These are phyloP conservation scores for Zelleria hepariella DNA, from an alignment of 2,888 invertebrate species.

Conservation along the genomic window DNA sequence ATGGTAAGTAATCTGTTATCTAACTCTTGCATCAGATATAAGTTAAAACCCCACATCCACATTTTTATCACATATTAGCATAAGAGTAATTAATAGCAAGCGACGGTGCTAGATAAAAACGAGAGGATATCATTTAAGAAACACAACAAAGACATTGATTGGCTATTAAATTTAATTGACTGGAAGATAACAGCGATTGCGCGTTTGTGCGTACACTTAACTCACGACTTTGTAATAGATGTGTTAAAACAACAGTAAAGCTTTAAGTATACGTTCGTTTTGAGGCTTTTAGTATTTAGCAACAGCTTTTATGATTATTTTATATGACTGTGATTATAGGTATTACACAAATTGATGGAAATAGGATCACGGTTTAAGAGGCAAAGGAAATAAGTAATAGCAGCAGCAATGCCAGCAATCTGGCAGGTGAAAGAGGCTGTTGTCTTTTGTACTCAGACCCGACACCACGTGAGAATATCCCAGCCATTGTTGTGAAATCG, in stretches of 20 bases:
- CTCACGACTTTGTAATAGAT: conserved; percentile 4
- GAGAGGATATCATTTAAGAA: neutral
- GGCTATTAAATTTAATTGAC: conserved; percentile 12
- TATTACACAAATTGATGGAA: neutral
- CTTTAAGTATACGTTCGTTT: neutral
- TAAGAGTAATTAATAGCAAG: neutral
- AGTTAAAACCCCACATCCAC: neutral
- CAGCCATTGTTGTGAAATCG: conserved; percentile 55
- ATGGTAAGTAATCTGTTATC: conserved; percentile 61
- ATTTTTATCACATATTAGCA: conserved; percentile 1
- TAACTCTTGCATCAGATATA: neutral
- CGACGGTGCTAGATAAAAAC: conserved; percentile 4
- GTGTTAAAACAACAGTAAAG: neutral
- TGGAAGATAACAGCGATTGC: conserved; percentile 7
- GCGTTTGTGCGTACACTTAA: too few species aligned
- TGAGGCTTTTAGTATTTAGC: neutral
- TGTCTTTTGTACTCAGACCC: neutral
- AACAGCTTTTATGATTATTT: neutral
- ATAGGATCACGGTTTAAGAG: too few species aligned
- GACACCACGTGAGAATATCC: conserved; percentile 48
- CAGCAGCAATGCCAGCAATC: neutral
- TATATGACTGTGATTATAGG: neutral
- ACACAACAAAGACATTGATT: conserved; percentile 7
- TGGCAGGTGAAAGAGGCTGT: neutral
- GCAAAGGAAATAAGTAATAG: neutral